Evolutionary conservation across 2,888 invertebrate species (phyloP).

Genomic region (Ectemnius continuus): DNA sequence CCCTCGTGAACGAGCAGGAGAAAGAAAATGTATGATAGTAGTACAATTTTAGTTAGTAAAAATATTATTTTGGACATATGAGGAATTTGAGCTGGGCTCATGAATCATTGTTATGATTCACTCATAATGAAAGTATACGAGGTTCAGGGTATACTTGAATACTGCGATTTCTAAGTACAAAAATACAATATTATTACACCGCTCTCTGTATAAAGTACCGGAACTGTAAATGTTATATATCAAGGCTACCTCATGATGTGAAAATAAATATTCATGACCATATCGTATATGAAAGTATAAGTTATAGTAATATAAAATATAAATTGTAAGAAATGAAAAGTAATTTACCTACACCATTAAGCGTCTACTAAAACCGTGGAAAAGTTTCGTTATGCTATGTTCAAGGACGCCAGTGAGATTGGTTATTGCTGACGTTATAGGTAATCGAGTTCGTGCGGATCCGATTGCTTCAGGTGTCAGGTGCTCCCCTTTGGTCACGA

Average conservation of each 20-base stretch:
- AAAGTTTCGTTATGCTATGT: conserved; percentile 1
- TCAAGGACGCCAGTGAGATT: conserved; percentile 21
- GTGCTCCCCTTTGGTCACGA: background rate
- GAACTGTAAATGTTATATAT: background rate
- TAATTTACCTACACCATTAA: background rate
- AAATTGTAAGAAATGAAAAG: no score
- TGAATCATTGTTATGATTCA: background rate
- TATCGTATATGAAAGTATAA: no score
- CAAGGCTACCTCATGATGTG: background rate
- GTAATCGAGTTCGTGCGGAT: conserved; percentile 17
- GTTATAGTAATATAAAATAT: no score
- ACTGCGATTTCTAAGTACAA: background rate
- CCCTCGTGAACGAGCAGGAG: conserved; percentile 88
- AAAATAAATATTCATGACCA: background rate
- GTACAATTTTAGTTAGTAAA: conserved; percentile 15
- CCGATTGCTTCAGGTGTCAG: background rate
- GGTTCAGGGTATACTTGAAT: background rate
- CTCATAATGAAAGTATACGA: background rate
- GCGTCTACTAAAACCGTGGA: background rate
- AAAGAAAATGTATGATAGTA: conserved; percentile 73
- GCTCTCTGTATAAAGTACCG: background rate
- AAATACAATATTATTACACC: conserved; percentile 8
- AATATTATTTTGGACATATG: conserved; percentile 20
- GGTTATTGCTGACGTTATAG: conserved; percentile 29
- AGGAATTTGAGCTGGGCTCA: conserved; percentile 4